Evolutionary conservation across 2,888 invertebrate species (phyloP).

Genomic region (Rhaphigaster nebulosa): DNA sequence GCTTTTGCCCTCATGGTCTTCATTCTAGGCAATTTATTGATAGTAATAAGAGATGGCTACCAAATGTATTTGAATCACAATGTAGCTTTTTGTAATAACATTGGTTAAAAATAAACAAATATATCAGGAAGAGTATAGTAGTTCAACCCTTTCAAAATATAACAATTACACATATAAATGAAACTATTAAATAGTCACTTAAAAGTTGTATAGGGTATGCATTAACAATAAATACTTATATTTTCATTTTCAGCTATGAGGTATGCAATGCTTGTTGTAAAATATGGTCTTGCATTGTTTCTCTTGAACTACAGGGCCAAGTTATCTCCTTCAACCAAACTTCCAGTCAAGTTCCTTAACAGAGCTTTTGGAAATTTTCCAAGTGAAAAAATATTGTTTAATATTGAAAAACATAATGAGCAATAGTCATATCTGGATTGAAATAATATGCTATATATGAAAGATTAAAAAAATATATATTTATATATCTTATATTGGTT

Average conservation of each 20-base stretch:
- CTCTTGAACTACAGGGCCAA: constrained; percentile 42
- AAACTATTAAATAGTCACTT: background rate
- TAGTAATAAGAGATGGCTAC: too few relatives aligned
- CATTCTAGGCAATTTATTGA: too few relatives aligned
- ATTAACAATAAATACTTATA: background rate
- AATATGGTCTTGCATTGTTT: constrained; percentile 52
- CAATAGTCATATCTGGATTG: background rate
- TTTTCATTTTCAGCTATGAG: constrained; percentile 53
- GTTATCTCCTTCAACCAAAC: constrained; percentile 9
- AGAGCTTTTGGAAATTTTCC: background rate
- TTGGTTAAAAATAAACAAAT: too few relatives aligned
- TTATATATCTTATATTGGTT: too few relatives aligned
- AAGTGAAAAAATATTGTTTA: constrained; percentile 24
- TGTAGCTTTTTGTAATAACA: too few relatives aligned
- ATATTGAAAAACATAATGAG: background rate
- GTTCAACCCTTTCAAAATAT: background rate
- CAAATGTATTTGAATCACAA: too few relatives aligned
- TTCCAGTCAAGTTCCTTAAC: background rate
- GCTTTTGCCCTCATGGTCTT: too few relatives aligned
- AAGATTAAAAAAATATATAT: too few relatives aligned
- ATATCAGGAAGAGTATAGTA: too few relatives aligned
- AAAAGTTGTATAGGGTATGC: background rate
- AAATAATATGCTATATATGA: background rate
- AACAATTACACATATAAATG: constrained; percentile 26
- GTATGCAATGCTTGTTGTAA: constrained; percentile 47